Conservation (phyloP, 2,113 vertebrate genomes). For the Channa argus region DNA sequence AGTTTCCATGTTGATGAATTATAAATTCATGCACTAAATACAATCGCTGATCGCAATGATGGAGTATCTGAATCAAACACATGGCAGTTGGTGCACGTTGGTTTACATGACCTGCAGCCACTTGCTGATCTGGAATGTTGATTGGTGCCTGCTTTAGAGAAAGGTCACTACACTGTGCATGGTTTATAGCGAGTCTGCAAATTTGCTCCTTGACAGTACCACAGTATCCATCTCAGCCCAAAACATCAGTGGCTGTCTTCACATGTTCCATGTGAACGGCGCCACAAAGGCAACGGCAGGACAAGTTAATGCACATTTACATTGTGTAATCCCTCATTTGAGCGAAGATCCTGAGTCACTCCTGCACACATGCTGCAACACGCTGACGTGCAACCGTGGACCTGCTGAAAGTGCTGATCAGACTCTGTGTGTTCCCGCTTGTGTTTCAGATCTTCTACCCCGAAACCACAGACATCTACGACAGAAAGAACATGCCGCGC, state of each 20-base stretch:
- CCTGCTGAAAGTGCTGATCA: constrained; percentile 1
- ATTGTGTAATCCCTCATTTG: constrained; percentile 23
- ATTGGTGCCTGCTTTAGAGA: neutral
- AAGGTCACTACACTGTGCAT: neutral
- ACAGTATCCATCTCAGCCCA: no score
- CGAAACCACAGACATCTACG: constrained; percentile 98
- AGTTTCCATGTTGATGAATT: no score
- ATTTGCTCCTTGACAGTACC: neutral
- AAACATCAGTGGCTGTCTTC: neutral
- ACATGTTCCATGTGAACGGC: neutral
- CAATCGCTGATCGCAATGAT: no score
- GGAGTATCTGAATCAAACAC: no score
- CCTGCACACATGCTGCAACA: constrained; percentile 39
- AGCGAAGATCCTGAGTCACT: constrained; percentile 6
- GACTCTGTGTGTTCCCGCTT: constrained; percentile 1
- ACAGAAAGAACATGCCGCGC: constrained; percentile 98
- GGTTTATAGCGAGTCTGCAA: neutral
- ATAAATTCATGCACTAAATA: no score
- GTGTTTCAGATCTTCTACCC: constrained; percentile 96
- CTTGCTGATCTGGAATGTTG: no score
- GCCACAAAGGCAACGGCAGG: neutral
- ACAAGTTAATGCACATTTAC: constrained; percentile 14
- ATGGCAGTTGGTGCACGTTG: no score
- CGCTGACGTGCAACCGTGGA: neutral
- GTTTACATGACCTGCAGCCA: no score